Base-by-base conservation (phyloP, 2,888 invertebrate species). In the Lithophane semibrunnea region DNA sequence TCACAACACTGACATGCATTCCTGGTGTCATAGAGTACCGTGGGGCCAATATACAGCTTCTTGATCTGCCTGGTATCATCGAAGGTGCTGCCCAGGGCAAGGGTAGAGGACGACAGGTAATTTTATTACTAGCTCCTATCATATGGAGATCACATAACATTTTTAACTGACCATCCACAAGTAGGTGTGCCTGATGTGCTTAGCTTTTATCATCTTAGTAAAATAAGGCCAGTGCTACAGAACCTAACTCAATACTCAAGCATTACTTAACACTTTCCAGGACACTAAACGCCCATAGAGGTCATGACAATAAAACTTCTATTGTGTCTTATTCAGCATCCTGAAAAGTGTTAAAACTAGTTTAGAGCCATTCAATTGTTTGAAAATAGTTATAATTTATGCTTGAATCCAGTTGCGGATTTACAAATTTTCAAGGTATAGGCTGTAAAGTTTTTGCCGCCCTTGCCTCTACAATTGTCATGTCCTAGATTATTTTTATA, bases 11-110 rank as follows among this genome's bases (percentile, higher is more conserved):
- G 78, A 99, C 99, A 13, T 99, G 99, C 95, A 99, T 99, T 91
- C 99, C 99, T 5, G 99, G 99, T 72, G 99, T 99, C 2, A 99
- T 99, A 85, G 99, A 99, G 93, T 99, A 99, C 94, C 98, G 99
- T 92, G 99, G 99, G 65, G 99, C 99, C 58, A 99, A 99, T 93
- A 99, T 99, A 93, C 99, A 99, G 94, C 97, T 99, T 83, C 97
- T 99, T 0, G 99, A 99, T 97, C 97, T 99, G 93, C 99, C 99
- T 77, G 99, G 99, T 93, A 99, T 99, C 93, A 99, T 99, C 94
- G 99, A 99, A 97, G 99, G 99, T 79, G 99, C 99, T 84, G 98
- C 99, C 3, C 99, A 97, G 94, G 98, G 98, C 85, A 99, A 99
- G 96, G 99, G 99, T 91, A 97, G 99, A 95, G 99, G 99, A 85